Base-by-base conservation (phyloP, 2,888 invertebrate species). In the Hanleya hanleyi region DNA sequence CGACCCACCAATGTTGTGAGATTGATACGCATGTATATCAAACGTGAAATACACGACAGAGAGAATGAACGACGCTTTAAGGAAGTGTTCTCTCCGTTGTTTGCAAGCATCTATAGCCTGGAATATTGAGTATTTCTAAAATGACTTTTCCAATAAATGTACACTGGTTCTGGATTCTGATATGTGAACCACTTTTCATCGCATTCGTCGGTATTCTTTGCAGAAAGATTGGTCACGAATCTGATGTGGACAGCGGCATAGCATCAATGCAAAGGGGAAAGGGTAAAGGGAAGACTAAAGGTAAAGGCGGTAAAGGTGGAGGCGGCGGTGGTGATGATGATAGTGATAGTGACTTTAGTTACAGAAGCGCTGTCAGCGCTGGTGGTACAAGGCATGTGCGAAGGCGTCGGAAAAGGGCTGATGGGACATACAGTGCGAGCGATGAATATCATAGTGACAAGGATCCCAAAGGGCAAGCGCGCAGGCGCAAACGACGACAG, bases 401-500 rank as follows among this genome's bases (percentile, higher is more conserved):
- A 22, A 78, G 90, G 18, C 76, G 86, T 15, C 77, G 82, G 32
- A 87, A 85, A 77, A 81, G 80, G 5, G 87, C 79, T 0, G 89
- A 90, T 71, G 89, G 89, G 0, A 89, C 88, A 1, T 87, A 86
- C 71, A 81, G 84, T 33, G 85, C 77, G 47, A 83, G 82, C 18
- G 87, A 89, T 69, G 87, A 87, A 0, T 90, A 89, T 69, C 88
- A 90, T 78, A 88, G 88, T 77, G 80, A 81, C 68, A 81, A 86
- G 62, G 89, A 88, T 57, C 86, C 83, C 69, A 88, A 86, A 0
- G 90, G 90, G 1, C 74, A 83, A 37, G 87, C 85, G 0, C 69
- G 90, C 41, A 78, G 90, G 35, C 81, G 89, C 18, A 78, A 84
- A 4, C 77, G 90, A 36, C 81, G 90, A 6, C 77, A 89, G 64